These are phyloP conservation scores for Lepeophtheirus nordmannii DNA, from an alignment of 2,888 invertebrate genomes.

Conservation along the genomic window DNA sequence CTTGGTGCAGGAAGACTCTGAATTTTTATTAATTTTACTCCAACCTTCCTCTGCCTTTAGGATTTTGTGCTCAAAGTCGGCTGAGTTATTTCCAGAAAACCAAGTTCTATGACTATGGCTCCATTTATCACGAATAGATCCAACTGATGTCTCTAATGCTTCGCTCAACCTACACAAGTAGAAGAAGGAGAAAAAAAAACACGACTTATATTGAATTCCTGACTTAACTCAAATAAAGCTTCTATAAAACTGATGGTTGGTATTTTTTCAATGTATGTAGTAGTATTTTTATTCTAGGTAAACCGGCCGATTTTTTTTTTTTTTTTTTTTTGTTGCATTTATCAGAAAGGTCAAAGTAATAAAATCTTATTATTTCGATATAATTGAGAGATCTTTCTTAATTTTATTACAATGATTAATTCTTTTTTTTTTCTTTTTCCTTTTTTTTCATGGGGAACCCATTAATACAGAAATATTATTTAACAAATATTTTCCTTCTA, in stretches of 20 bases:
- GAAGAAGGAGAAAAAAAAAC: neutral
- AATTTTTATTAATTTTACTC: constrained; percentile 28
- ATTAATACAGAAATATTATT: no score
- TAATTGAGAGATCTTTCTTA: no score
- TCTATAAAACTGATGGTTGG: neutral
- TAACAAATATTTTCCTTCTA: no score
- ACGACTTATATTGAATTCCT: neutral
- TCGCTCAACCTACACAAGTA: neutral
- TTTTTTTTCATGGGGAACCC: no score
- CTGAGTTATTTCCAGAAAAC: constrained; percentile 29
- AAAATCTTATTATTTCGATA: no score
- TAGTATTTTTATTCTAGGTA: no score
- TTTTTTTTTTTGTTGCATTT: no score
- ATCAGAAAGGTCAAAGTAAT: no score
- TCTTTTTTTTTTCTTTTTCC: no score
- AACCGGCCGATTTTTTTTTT: no score
- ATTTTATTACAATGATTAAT: no score
- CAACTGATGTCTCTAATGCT: neutral
- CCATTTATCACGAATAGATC: constrained; percentile 29
- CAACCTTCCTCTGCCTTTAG: constrained; percentile 32
- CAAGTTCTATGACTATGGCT: constrained; percentile 29
- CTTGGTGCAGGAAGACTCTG: neutral
- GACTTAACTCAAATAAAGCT: neutral
- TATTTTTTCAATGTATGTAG: no score
- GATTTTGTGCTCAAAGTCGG: constrained; percentile 31